Conservation (phyloP, 2,888 invertebrate genomes). For the Imbricaverruca yamaguchii region DNA sequence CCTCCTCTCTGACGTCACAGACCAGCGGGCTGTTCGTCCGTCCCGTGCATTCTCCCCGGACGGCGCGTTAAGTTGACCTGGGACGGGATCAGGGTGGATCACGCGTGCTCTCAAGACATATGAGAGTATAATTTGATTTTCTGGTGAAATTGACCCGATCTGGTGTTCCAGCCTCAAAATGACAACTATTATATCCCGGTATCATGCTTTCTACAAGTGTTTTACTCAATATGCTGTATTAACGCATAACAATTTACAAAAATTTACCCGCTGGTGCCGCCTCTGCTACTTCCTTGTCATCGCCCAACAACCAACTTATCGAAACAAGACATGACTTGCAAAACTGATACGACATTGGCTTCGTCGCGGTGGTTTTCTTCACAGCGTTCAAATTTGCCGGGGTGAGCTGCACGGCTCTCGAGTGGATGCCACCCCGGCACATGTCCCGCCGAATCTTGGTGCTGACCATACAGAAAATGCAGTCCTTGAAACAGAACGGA, state of each 20-base stretch:
- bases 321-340: not conserved
- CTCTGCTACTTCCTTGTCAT: not conserved
- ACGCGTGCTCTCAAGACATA: too few relatives aligned
- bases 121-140: not conserved
- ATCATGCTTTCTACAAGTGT: not conserved
- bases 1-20: conserved; percentile 6
- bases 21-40: not conserved
- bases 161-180: not conserved
- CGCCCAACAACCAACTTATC: not conserved
- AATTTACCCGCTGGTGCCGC: conserved; percentile 6
- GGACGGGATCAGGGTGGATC: not conserved
- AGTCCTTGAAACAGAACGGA: too few relatives aligned
- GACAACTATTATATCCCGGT: too few relatives aligned
- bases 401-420: not conserved
- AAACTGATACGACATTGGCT: too few relatives aligned
- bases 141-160: not conserved
- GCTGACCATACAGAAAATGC: too few relatives aligned
- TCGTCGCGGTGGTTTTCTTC: not conserved
- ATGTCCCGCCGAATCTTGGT: too few relatives aligned
- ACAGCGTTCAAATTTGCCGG: conserved; percentile 13
- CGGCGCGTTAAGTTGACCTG: conserved; percentile 8
- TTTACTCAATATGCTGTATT: not conserved
- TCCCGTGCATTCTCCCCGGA: conserved; percentile 8
- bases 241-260: not conserved
- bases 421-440: too few relatives aligned